phyloP scores from a whole-genome alignment of 2,113 vertebrate genomes.

The Copsychus sechellarum region DNA sequence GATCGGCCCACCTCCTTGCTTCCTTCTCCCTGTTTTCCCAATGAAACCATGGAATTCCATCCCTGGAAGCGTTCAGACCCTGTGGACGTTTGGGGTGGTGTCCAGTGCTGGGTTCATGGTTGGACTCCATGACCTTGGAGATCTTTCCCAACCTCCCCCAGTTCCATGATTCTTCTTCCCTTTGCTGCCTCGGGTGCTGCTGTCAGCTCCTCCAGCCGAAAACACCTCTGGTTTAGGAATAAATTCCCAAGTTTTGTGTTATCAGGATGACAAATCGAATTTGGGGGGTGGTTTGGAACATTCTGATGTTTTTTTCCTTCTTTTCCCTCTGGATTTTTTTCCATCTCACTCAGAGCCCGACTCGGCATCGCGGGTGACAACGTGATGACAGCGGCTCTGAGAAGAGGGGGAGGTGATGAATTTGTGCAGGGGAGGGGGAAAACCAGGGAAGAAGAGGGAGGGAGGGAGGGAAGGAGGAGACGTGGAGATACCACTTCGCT shows the following conservation, averaged over 20 bases:
- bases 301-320: accelerated
- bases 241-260: not conserved
- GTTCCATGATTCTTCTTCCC: not conserved
- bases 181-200: accelerated
- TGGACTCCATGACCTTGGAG: not conserved
- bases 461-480: not conserved
- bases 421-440: accelerated
- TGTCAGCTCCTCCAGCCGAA: not conserved
- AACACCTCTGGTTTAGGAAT: not conserved
- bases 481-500: not conserved
- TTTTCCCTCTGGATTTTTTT: not conserved
- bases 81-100: accelerated
- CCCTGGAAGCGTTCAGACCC: accelerated
- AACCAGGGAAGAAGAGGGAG: not conserved
- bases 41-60: accelerated
- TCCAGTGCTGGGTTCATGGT: accelerated
- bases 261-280: not conserved
- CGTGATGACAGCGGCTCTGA: conserved; percentile 33
- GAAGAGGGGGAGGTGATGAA: not conserved
- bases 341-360: not conserved
- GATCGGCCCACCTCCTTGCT: too few species aligned
- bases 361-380: conserved; percentile 43
- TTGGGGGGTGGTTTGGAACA: not conserved
- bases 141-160: not conserved
- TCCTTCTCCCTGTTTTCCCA: not conserved